These are phyloP conservation scores for Antennarius striatus DNA, from an alignment of 2,113 vertebrate species.

Conservation along the genomic window DNA sequence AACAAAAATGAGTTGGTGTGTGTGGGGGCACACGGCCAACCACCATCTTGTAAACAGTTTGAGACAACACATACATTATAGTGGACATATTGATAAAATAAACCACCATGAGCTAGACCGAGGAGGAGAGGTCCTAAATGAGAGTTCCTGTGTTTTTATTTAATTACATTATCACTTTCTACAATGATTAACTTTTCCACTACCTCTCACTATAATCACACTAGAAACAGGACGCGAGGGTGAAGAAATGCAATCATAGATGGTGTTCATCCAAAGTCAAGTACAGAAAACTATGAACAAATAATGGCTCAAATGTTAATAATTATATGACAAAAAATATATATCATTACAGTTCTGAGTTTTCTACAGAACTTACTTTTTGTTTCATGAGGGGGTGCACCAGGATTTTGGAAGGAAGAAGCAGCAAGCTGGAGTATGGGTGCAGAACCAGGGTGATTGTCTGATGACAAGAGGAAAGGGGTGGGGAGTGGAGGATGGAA, in stretches of 20 bases:
- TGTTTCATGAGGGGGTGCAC: conserved; percentile 78
- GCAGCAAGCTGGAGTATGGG: conserved; percentile 83
- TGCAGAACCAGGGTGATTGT: conserved; percentile 82
- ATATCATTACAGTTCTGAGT: neutral
- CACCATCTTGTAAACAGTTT: too few species aligned
- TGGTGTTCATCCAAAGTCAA: neutral
- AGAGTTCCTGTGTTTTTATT: too few species aligned
- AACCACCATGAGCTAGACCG: too few species aligned
- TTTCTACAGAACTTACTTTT: conserved; percentile 80
- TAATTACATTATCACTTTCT: too few species aligned
- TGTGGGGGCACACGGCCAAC: too few species aligned
- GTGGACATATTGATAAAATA: too few species aligned
- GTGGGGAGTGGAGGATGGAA: conserved; percentile 25
- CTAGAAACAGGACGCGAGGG: neutral
- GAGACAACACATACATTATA: too few species aligned
- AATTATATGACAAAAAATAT: neutral
- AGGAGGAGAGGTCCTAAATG: too few species aligned
- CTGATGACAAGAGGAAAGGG: conserved; percentile 69
- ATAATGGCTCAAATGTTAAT: neutral
- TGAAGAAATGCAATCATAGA: neutral
- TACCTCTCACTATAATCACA: too few species aligned
- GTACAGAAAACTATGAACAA: neutral
- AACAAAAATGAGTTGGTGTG: too few species aligned
- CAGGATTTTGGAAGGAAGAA: conserved; percentile 81
- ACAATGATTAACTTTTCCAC: too few species aligned